Percentiles rank a stretch among this genome's conserved stretches.
Conservation (phyloP, 2,888 invertebrate species). For the Idaea dimidiata region DNA sequence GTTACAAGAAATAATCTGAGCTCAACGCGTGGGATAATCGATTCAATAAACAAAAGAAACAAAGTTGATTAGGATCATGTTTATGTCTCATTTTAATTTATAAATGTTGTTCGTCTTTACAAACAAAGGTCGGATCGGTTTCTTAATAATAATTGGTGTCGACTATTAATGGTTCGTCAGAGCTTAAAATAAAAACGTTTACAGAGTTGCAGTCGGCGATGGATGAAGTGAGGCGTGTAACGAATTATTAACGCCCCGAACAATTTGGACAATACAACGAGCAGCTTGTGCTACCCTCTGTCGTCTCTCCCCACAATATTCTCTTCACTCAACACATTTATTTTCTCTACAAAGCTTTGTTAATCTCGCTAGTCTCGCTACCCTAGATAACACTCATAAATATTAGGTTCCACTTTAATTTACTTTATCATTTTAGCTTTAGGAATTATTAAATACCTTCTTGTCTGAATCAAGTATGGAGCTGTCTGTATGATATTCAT, state of each 20-base stretch:
- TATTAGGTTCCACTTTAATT: conserved; percentile 29
- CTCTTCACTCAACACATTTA: conserved; percentile 48
- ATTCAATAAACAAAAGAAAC: conserved; percentile 61
- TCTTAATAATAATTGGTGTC: conserved; percentile 17
- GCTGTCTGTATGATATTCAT: background rate
- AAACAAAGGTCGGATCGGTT: conserved; percentile 21
- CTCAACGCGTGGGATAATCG: conserved; percentile 60
- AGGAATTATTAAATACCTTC: background rate
- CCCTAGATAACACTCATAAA: conserved; percentile 33
- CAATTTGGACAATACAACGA: conserved; percentile 61
- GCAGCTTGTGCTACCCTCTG: conserved; percentile 47
- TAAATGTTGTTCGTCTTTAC: conserved; percentile 31
- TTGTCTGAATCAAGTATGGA: background rate
- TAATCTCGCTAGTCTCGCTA: conserved; percentile 35
- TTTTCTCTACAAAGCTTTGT: conserved; percentile 44
- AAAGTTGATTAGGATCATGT: conserved; percentile 50
- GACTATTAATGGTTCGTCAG: conserved; percentile 21
- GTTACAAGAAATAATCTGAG: conserved; percentile 49
- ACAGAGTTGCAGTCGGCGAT: conserved; percentile 52
- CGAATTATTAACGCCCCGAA: conserved; percentile 65
- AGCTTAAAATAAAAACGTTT: conserved; percentile 36
- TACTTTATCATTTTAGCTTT: conserved; percentile 19
- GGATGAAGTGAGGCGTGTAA: conserved; percentile 55
- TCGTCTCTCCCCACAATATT: conserved; percentile 42
- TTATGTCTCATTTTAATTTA: conserved; percentile 48